Conservation (phyloP, 2,113 vertebrate genomes). For the Myanophis thanlyinensis region DNA sequence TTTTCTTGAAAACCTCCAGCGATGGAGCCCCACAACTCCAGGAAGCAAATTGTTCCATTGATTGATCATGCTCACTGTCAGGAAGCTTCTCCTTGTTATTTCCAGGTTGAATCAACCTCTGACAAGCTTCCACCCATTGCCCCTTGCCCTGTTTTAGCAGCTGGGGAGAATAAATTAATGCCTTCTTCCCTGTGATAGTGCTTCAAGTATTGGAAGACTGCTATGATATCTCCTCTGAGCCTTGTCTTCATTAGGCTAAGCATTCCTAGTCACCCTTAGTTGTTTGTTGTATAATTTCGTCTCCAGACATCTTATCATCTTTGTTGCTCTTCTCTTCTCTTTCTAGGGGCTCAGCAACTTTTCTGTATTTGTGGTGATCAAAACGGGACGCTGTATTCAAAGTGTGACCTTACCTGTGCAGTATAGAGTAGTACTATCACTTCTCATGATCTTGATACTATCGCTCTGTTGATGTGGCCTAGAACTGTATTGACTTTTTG, state of each 20-base stretch:
- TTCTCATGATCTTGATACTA: not conserved
- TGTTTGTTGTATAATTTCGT: not conserved
- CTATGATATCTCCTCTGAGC: not conserved
- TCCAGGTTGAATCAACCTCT: not conserved
- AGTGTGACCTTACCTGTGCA: not conserved
- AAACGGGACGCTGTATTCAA: not conserved
- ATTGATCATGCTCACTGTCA: not conserved
- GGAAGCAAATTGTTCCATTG: not conserved
- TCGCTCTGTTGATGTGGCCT: not conserved
- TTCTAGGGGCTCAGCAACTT: not conserved
- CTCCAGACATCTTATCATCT: not conserved
- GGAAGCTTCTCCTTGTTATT: not conserved
- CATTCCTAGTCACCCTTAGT: not conserved
- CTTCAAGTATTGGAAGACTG: not conserved
- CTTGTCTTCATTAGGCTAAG: not conserved
- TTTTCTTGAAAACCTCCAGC: not conserved
- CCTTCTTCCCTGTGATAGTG: not conserved
- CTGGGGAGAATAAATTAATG: not conserved
- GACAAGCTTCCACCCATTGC: not conserved
- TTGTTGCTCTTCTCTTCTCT: not conserved
- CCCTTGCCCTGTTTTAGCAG: not conserved
- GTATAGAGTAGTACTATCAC: not conserved
- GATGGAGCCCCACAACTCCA: not conserved
- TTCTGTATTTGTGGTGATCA: not conserved
- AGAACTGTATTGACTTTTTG: not conserved